A percentile compares a stretch with the other conserved stretches of the same genome.
phyloP scores from a whole-genome alignment of 2,888 invertebrate genomes.

The Heteromurus nitidus region DNA sequence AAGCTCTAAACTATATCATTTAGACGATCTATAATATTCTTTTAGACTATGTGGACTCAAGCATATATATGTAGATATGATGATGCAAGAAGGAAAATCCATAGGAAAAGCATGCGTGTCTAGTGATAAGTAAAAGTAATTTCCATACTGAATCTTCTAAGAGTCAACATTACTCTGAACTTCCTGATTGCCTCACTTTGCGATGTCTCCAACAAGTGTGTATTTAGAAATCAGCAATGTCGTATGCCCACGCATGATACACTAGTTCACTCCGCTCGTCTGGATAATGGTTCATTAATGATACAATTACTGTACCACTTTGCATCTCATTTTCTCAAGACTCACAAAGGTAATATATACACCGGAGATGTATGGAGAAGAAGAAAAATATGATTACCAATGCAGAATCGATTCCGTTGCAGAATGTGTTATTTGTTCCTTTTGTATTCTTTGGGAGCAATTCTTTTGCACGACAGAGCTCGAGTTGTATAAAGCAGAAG shows the following conservation, averaged over 20 bases:
- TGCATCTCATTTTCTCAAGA: conserved; percentile 51
- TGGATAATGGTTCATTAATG: conserved; percentile 59
- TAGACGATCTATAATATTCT: no score
- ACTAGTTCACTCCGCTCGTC: neutral
- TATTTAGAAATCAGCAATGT: conserved; percentile 17
- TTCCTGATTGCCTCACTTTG: neutral
- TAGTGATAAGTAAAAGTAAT: no score
- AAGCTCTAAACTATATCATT: no score
- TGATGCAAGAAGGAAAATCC: no score
- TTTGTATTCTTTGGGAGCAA: neutral
- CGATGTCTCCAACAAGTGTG: neutral
- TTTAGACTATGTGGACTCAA: no score
- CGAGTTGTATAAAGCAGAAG: neutral
- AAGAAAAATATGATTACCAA: neutral
- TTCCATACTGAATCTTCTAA: no score
- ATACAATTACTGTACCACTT: conserved; percentile 57
- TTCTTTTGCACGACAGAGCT: neutral
- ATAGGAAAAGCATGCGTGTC: no score
- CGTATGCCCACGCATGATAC: conserved; percentile 25
- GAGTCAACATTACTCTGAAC: no score
- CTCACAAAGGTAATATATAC: neutral
- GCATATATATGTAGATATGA: no score
- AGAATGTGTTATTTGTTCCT: neutral
- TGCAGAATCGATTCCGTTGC: neutral
- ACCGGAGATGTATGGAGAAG: neutral